phyloP scores from a whole-genome alignment of 2,797 vertebrate species.

The Takifugu ocellatus region DNA sequence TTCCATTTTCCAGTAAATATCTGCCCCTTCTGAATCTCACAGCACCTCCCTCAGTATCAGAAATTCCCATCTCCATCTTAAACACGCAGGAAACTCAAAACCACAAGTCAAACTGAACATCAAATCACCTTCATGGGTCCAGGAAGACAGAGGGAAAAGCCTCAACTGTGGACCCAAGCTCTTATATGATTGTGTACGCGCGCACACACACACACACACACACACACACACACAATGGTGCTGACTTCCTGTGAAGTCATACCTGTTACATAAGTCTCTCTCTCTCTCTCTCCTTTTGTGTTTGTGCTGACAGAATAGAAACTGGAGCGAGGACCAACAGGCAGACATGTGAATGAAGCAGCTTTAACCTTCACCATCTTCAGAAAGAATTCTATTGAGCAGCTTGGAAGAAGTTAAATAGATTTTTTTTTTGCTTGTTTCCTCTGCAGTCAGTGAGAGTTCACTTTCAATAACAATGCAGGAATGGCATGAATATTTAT shows the following conservation, averaged over 20 bases:
- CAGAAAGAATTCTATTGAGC: not conserved
- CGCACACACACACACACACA: constrained; percentile 11
- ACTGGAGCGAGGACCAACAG: constrained; percentile 18
- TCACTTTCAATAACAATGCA: not conserved
- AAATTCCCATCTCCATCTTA: not conserved
- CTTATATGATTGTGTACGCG: not conserved
- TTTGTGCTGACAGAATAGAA: constrained; percentile 33
- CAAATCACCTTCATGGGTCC: constrained; percentile 22
- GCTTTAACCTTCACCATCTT: constrained; percentile 10
- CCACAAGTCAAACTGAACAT: constrained; percentile 17
- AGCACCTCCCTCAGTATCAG: not conserved
- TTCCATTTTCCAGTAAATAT: not conserved
- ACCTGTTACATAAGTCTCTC: constrained; percentile 60
- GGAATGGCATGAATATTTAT: not conserved
- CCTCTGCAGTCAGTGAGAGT: not conserved
- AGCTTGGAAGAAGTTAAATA: no score
- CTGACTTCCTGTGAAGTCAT: constrained; percentile 67
- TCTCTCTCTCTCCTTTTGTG: constrained; percentile 27
- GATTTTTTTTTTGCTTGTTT: not conserved
- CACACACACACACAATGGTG: constrained; percentile 19
- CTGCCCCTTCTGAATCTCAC: not conserved
- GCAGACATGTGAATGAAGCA: constrained; percentile 9
- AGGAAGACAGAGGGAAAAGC: constrained; percentile 20
- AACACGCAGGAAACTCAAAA: constrained; percentile 1
- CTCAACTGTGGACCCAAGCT: constrained; percentile 25